Conservation (phyloP, 2,113 vertebrate genomes). For the Brachypodius melanocephalos region DNA sequence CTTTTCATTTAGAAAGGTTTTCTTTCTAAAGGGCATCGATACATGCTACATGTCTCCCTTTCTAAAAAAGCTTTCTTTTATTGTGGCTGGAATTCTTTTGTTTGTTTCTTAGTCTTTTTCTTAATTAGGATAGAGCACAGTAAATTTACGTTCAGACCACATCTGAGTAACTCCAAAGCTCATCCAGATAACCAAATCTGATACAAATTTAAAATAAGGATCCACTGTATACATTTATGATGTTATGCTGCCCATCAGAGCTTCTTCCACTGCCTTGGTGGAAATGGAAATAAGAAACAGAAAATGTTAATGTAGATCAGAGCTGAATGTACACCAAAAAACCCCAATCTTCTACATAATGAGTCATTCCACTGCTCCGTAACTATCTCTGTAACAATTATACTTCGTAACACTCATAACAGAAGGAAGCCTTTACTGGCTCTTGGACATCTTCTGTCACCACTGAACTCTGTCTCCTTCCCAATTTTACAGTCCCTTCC, state of each 20-base stretch:
- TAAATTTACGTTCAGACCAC: neutral
- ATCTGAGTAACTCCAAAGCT: neutral
- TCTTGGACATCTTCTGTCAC: neutral
- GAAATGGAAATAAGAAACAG: neutral
- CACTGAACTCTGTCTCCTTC: neutral
- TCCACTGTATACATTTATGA: neutral
- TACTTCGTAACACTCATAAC: neutral
- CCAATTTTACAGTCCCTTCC: neutral
- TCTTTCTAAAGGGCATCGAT: neutral
- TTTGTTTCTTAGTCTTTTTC: neutral
- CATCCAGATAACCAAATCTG: neutral
- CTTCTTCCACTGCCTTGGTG: neutral
- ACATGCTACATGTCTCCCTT: neutral
- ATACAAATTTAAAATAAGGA: neutral
- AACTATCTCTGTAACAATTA: neutral
- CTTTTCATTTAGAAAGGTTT: neutral
- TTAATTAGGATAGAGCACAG: neutral
- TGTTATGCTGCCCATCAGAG: neutral
- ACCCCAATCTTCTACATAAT: neutral
- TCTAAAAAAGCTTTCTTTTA: neutral
- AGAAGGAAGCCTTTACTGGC: neutral
- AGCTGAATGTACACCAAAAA: neutral
- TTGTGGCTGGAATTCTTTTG: neutral
- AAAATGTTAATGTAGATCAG: neutral
- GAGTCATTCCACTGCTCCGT: neutral